Evolutionary conservation across 1,140 invertebrate species (phyloP).

Genomic region (Orussus abietinus): DNA sequence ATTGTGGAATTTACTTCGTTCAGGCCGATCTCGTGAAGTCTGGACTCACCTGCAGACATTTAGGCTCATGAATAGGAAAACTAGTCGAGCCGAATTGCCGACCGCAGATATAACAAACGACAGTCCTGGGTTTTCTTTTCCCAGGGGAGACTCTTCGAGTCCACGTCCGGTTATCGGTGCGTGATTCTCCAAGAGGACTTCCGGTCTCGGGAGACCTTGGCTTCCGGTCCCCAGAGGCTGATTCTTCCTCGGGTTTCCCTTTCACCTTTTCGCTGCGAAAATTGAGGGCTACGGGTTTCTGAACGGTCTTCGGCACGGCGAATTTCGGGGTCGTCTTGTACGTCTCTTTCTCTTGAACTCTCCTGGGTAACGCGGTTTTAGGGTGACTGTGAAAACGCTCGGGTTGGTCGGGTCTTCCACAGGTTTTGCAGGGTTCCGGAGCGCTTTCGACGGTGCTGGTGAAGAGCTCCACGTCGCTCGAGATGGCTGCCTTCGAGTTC

Average conservation of each 20-base stretch:
- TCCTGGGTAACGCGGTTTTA: slow-evolving; percentile 23
- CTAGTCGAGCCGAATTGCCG: slow-evolving; percentile 75
- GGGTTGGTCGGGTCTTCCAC: slow-evolving; percentile 55
- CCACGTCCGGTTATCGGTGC: no score
- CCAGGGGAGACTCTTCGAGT: not conserved
- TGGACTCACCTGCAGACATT: slow-evolving; percentile 70
- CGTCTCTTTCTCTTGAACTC: slow-evolving; percentile 8
- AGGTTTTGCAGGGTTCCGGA: slow-evolving; percentile 57
- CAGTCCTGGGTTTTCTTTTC: slow-evolving; percentile 47
- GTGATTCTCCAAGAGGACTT: no score
- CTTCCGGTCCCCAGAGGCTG: no score
- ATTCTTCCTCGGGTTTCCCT: slow-evolving; percentile 19
- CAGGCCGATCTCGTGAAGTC: no score
- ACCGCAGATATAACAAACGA: slow-evolving; percentile 73
- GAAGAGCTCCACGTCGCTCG: slow-evolving; percentile 37
- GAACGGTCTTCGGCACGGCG: slow-evolving; percentile 42
- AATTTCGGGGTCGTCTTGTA: slow-evolving; percentile 14
- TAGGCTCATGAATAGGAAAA: slow-evolving; percentile 73
- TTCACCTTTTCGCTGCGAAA: slow-evolving; percentile 45
- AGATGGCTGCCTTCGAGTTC: slow-evolving; percentile 16
- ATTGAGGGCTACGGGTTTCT: slow-evolving; percentile 55
- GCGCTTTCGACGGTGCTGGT: slow-evolving; percentile 33
- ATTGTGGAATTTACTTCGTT: no score
- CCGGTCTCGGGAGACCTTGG: no score
- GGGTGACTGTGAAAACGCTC: slow-evolving; percentile 62